phyloP scores from a whole-genome alignment of 2,113 vertebrate genomes.

The Camelus bactrianus region DNA sequence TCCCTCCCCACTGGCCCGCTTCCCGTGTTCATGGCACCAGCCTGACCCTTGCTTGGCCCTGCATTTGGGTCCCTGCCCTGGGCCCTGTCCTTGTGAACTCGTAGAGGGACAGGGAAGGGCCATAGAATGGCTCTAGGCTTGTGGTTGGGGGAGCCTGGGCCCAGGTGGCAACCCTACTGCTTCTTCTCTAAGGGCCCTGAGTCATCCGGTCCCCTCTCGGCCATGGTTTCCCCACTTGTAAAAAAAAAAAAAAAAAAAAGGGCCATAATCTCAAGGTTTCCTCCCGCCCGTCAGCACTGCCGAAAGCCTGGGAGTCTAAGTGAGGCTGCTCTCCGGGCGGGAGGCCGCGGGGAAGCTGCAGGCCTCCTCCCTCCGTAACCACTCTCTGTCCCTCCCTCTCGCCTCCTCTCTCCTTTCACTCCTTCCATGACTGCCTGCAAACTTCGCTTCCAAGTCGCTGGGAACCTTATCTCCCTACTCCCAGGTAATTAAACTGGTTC shows the following conservation, averaged over 20 bases:
- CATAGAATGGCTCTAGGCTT: not conserved
- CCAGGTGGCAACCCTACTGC: not conserved
- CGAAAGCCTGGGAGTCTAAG: not conserved
- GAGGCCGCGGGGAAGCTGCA: too few relatives aligned
- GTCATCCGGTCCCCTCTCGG: not conserved
- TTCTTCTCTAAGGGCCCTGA: not conserved
- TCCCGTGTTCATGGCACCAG: rapidly evolving
- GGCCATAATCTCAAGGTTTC: not conserved
- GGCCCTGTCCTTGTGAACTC: not conserved
- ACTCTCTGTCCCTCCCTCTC: slow-evolving; percentile 16
- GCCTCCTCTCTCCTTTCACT: slow-evolving; percentile 19
- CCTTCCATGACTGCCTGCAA: slow-evolving; percentile 70
- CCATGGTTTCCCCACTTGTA: not conserved
- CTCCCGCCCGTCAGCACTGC: not conserved
- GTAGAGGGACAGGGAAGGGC: not conserved
- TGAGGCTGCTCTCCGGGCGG: too few relatives aligned
- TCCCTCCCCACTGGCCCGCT: not conserved
- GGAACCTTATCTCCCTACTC: slow-evolving; percentile 97
- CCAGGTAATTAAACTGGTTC: slow-evolving; percentile 90
- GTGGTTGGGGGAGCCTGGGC: not conserved
- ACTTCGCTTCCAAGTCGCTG: slow-evolving; percentile 91
- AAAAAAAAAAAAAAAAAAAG: not conserved
- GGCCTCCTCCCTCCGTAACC: not conserved
- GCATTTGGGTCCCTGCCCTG: not conserved
- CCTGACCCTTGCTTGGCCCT: not conserved